Conservation (phyloP, 2,888 invertebrate genomes). For the Hypomecis punctinalis region DNA sequence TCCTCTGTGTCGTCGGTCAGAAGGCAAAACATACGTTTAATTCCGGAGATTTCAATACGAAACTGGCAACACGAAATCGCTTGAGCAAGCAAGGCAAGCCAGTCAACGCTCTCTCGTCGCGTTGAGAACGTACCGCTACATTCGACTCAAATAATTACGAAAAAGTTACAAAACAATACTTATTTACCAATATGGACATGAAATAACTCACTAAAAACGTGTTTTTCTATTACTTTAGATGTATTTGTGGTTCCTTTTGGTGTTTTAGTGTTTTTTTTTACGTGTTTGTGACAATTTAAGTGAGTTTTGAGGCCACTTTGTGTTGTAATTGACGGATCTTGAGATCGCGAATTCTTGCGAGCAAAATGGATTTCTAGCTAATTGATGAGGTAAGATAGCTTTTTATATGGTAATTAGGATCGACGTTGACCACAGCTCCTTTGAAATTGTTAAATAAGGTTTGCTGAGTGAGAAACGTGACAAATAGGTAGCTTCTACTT, state of each 20-base stretch:
- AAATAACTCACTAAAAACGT: not conserved
- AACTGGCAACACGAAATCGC: slow-evolving; percentile 12
- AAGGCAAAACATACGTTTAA: too few relatives aligned
- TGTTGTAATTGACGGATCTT: slow-evolving; percentile 16
- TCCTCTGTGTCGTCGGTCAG: too few relatives aligned
- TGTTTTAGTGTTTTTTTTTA: not conserved
- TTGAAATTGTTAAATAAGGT: too few relatives aligned
- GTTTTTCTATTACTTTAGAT: not conserved
- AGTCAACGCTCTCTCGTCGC: not conserved
- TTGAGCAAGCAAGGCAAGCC: not conserved
- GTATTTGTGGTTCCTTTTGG: not conserved
- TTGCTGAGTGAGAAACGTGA: too few relatives aligned
- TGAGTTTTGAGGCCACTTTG: slow-evolving; percentile 20
- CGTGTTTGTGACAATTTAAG: slow-evolving; percentile 7
- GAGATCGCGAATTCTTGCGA: slow-evolving; percentile 10
- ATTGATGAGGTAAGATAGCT: slow-evolving; percentile 19
- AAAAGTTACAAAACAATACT: not conserved
- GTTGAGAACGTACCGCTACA: not conserved
- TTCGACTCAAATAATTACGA: slow-evolving; percentile 7
- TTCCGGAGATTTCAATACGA: too few relatives aligned
- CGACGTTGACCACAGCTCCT: not conserved
- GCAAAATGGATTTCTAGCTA: slow-evolving; percentile 6
- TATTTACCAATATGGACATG: not conserved
- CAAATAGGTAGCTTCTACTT: too few relatives aligned
- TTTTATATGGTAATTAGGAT: not conserved